Evolutionary conservation across 1,140 invertebrate species (phyloP), one percentile per base, ranked within the genome.

Genomic region (Sitophilus oryzae): DNA sequence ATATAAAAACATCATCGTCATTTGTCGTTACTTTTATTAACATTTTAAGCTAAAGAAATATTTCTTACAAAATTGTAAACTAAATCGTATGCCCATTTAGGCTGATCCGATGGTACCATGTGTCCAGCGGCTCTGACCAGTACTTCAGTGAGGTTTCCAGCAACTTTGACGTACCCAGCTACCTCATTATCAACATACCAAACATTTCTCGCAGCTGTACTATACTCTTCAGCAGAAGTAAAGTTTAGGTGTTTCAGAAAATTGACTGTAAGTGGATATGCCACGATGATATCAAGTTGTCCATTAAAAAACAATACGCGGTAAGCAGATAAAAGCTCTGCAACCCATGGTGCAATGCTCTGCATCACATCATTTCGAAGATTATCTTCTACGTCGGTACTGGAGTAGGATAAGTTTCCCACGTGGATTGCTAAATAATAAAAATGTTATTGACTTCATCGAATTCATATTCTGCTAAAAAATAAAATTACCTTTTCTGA

Each of bases 271-370:
- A 87, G 72, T 9, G 88, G 83, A 64, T 89, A 89, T 0, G 88
- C 84, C 6, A 89, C 82, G 48, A 92, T 89, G 36, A 93, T 83
- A 69, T 93, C 90, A 45, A 92, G 71, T 68, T 92, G 88, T 5
- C 89, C 89, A 66, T 84, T 91, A 69, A 89, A 92, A 56, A 86
- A 76, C 23, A 88, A 60, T 1, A 86, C 78, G 69, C 75, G 74
- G 66, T 88, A 89, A 57, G 81, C 63, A 40, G 66, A 81, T 60
- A 75, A 81, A 0, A 95, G 70, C 51, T 85, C 81, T 4, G 79
- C 74, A 42, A 95, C 73, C 79, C 83, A 85, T 1, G 81, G 81
- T 22, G 86, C 85, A 20, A 91, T 80, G 0, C 86, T 88, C 61
- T 91, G 78, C 82, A 92, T 88, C 0, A 95, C 76, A 74, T 96